Percentiles rank a stretch among this genome's conserved stretches.
These are phyloP conservation scores for Protomyctophum bolini DNA, from an alignment of 2,113 vertebrate species.

Conservation along the genomic window DNA sequence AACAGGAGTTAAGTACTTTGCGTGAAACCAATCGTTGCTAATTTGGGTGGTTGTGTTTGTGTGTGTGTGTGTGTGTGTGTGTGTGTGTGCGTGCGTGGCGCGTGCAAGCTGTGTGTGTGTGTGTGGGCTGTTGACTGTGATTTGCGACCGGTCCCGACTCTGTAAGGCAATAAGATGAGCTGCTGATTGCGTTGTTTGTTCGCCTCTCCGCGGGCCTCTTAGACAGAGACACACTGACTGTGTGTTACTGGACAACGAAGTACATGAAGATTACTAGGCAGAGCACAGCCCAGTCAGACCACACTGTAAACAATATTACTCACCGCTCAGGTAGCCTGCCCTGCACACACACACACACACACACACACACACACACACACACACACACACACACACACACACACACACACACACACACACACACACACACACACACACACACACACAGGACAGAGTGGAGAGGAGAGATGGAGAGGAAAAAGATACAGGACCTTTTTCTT, in stretches of 20 bases:
- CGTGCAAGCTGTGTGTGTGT: too few relatives aligned
- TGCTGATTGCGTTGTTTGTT: constrained; percentile 69
- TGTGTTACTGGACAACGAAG: constrained; percentile 68
- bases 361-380: too few relatives aligned
- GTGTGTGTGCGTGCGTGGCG: too few relatives aligned
- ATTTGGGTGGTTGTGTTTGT: constrained; percentile 63
- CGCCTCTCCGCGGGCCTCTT: constrained; percentile 61
- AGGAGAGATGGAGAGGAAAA: too few relatives aligned
- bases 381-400: too few relatives aligned
- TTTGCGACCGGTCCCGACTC: constrained; percentile 54
- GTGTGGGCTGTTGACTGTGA: constrained; percentile 41
- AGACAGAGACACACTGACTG: constrained; percentile 50
- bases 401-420: too few relatives aligned
- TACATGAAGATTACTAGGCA: constrained; percentile 68
- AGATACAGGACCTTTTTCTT: too few relatives aligned
- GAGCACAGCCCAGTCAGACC: constrained; percentile 53
- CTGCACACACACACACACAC: too few relatives aligned
- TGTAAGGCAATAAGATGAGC: constrained; percentile 64
- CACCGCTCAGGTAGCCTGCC: constrained; percentile 49
- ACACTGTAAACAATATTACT: constrained; percentile 57
- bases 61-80: too few relatives aligned
- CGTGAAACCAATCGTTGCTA: constrained; percentile 65
- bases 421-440: too few relatives aligned
- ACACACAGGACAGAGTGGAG: too few relatives aligned
- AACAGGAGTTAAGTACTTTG: constrained; percentile 55